A percentile compares a stretch with the other conserved stretches of the same genome.
phyloP scores from a whole-genome alignment of 2,113 vertebrate genomes.

The Urocolius indicus region DNA sequence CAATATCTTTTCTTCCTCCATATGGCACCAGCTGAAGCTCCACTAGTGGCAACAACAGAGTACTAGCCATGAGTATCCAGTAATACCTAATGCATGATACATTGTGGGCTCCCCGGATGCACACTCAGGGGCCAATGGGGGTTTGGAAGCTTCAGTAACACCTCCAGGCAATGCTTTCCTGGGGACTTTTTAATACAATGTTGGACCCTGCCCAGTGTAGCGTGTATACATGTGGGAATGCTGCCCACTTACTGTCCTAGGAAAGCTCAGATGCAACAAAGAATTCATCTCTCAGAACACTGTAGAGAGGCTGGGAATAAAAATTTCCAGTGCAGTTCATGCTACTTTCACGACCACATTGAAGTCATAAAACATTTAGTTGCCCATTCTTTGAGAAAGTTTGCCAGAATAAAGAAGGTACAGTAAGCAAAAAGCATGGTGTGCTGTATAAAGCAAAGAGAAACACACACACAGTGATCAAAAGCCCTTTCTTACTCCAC shows the following conservation, averaged over 20 bases:
- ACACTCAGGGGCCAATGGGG: accelerated
- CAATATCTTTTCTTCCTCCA: background rate
- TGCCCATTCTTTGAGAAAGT: background rate
- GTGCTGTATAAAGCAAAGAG: background rate
- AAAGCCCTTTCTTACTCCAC: background rate
- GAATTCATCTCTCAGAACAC: background rate
- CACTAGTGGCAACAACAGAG: background rate
- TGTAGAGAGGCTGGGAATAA: background rate
- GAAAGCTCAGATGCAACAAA: background rate
- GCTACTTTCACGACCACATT: background rate
- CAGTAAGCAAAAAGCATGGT: background rate
- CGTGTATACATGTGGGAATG: too few relatives aligned
- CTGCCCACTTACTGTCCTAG: background rate
- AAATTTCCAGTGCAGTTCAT: background rate
- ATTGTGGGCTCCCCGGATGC: background rate
- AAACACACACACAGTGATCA: background rate
- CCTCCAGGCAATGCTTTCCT: background rate
- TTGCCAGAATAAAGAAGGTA: background rate
- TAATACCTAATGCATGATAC: background rate
- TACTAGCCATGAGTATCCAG: background rate
- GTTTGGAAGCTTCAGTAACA: background rate
- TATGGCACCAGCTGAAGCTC: background rate
- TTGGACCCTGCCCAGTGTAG: background rate
- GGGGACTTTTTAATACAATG: accelerated
- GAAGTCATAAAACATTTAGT: background rate